Percentiles rank a stretch among this genome's conserved stretches.
Conservation (phyloP, 2,888 invertebrate genomes). For the Horisme vitalbata region DNA sequence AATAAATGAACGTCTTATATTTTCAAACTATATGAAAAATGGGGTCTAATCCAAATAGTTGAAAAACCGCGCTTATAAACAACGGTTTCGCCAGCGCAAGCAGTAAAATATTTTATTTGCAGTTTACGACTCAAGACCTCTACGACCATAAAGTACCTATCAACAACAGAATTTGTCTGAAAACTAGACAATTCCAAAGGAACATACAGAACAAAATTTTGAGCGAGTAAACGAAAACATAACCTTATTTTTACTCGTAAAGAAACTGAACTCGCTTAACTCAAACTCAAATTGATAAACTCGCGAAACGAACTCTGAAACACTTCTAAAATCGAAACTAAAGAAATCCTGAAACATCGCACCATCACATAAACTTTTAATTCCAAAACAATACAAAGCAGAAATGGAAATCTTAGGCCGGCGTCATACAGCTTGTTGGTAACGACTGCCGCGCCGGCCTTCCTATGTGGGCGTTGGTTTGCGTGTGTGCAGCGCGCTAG, state of each 20-base stretch:
- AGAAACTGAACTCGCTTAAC: background rate
- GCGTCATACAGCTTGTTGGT: slow-evolving; percentile 29
- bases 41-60: no score
- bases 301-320: background rate
- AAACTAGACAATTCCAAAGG: slow-evolving; percentile 20
- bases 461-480: slow-evolving; percentile 30
- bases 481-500: slow-evolving; percentile 51
- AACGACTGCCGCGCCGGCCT: slow-evolving; percentile 23
- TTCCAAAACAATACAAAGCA: slow-evolving; percentile 26
- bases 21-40: no score
- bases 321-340: background rate
- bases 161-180: slow-evolving; percentile 17
- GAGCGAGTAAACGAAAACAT: background rate
- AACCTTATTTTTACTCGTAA: background rate
- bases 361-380: slow-evolving; percentile 22
- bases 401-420: slow-evolving; percentile 33
- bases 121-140: slow-evolving; percentile 63
- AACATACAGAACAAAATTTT: slow-evolving; percentile 16
- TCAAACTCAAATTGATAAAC: background rate
- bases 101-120: slow-evolving; percentile 62
- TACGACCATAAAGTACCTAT: slow-evolving; percentile 38
- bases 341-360: slow-evolving; percentile 11
- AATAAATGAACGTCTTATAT: no score
- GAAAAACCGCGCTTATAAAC: no score
- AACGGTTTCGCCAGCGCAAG: slow-evolving; percentile 41